Base-by-base conservation (phyloP, 2,113 vertebrate genomes). In the Gobio gobio region DNA sequence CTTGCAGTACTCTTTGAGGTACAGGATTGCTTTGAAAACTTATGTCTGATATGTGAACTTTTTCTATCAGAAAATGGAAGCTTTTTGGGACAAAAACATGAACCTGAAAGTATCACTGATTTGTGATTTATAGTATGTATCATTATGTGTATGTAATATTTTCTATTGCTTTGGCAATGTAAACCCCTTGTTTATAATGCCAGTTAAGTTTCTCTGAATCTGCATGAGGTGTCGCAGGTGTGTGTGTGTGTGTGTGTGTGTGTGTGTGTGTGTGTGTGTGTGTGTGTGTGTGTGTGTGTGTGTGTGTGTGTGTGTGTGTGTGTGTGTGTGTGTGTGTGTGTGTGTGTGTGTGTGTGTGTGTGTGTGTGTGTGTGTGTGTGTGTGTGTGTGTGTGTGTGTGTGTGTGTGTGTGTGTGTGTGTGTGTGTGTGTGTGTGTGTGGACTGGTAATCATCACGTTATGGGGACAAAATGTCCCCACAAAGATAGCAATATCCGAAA, bases 301-400 rank as follows among this genome's bases (percentile, higher is more conserved):
- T 36, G 36, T 36, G 36, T 36, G 36, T 36, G 36, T 61, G 56
- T 51, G 78, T 47, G 43, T 74, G 72, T 49, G 77, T 16, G 29
- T 18, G 78, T 63, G 40, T 74, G 70, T 74, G 33, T 43, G 20
- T 78, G 74, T 76, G 47, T 75, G 43, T 14, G 29, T 36, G 66
- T 70, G 63, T 33, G 63, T 9, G 26, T 64, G 61, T 64, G 63
- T 33, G 40, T n/a, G 40, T 22, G 64, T 68, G 26, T 68, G 64
- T 68, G 64, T n/a, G 20, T n/a, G n/a, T n/a, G n/a, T n/a, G n/a
- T n/a, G n/a, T n/a, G n/a, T n/a, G n/a, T n/a, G n/a, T n/a, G n/a
- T n/a, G n/a, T n/a, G n/a, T n/a, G n/a, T n/a, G n/a, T n/a, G n/a
- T n/a, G n/a, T n/a, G n/a, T n/a, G n/a, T n/a, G n/a, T n/a, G n/a